Evolutionary conservation across 92 coral and sea anemone genomes (phyloP).

Genomic region (Umimayanthus kanabou): DNA sequence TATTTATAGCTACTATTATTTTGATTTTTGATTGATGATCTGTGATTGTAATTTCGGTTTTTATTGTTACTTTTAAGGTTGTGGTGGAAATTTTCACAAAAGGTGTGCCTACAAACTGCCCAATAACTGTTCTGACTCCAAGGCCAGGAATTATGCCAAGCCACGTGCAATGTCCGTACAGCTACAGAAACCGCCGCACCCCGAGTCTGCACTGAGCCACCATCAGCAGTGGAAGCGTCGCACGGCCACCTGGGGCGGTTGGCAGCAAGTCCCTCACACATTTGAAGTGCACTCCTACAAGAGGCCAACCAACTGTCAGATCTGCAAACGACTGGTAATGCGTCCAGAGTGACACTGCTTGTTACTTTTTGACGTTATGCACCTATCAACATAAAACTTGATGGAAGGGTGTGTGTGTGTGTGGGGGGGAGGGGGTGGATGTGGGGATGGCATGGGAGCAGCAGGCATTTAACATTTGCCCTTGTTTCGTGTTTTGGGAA

Average conservation of each 20-base stretch:
- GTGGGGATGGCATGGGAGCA: too few relatives aligned
- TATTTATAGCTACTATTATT: neutral
- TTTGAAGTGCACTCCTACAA: constrained; percentile 95
- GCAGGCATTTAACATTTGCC: too few relatives aligned
- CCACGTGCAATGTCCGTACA: constrained; percentile 42
- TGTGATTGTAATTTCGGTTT: too few relatives aligned
- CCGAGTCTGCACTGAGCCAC: constrained; percentile 42
- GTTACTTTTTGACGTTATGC: neutral
- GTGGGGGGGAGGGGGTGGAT: too few relatives aligned
- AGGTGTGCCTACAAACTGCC: constrained; percentile 95
- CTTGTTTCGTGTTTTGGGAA: too few relatives aligned
- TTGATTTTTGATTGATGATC: too few relatives aligned
- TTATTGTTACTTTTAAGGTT: constrained; percentile 52
- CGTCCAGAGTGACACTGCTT: neutral
- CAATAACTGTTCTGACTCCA: constrained; percentile 91
- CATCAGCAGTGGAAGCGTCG: constrained; percentile 41
- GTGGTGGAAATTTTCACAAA: constrained; percentile 98
- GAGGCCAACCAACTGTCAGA: constrained; percentile 93
- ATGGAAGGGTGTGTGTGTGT: too few relatives aligned
- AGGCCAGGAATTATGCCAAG: constrained; percentile 40
- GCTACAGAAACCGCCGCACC: constrained; percentile 39
- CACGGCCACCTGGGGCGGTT: constrained; percentile 84
- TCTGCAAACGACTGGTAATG: constrained; percentile 87
- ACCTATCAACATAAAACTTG: too few relatives aligned
- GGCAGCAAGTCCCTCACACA: constrained; percentile 90